phyloP scores from a whole-genome alignment of 2,113 vertebrate species.

The Lipophrys pholis region DNA sequence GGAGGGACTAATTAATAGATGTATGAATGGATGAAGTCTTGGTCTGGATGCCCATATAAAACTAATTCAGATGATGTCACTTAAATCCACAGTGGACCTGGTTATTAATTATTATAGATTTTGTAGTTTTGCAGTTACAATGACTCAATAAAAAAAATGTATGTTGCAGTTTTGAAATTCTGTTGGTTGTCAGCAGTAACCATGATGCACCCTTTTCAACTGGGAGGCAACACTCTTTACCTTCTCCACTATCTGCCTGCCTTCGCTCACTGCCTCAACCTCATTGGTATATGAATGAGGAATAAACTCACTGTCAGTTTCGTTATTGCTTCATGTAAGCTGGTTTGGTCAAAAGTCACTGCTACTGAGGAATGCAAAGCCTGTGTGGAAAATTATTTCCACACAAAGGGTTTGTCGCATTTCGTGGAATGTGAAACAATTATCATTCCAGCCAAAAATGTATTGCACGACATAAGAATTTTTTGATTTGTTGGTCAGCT shows the following conservation, averaged over 20 bases:
- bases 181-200: not conserved
- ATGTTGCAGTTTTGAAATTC: too few relatives aligned
- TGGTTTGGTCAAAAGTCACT: constrained; percentile 10
- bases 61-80: too few relatives aligned
- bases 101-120: too few relatives aligned
- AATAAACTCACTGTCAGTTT: constrained; percentile 5
- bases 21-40: too few relatives aligned
- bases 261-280: not conserved
- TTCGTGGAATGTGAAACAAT: not conserved
- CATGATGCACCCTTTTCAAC: constrained; percentile 5
- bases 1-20: too few relatives aligned
- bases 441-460: too few relatives aligned
- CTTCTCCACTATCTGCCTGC: not conserved
- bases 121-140: too few relatives aligned
- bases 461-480: too few relatives aligned
- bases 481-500: too few relatives aligned
- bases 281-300: constrained; percentile 18
- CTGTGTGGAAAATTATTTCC: constrained; percentile 1
- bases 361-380: constrained; percentile 18
- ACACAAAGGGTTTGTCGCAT: not conserved
- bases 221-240: not conserved
- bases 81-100: too few relatives aligned
- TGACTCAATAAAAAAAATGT: too few relatives aligned
- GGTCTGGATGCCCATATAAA: too few relatives aligned
- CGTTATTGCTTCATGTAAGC: constrained; percentile 14